Percentiles rank a stretch among this genome's conserved stretches.
phyloP scores from a whole-genome alignment of 2,888 invertebrate genomes.

The Polymixis flavicincta region DNA sequence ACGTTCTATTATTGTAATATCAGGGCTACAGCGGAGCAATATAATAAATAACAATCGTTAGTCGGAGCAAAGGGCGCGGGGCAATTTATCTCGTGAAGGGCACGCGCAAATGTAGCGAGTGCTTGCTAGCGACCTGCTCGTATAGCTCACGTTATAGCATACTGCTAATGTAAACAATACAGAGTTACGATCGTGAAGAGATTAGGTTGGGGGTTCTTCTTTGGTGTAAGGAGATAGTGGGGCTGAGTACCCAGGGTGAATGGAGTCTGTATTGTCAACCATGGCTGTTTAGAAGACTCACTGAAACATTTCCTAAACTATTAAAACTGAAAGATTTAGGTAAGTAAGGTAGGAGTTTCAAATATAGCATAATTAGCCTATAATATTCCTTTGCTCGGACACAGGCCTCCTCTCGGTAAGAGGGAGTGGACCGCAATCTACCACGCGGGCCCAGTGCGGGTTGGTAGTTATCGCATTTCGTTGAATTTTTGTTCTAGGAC shows the following conservation, averaged over 20 bases:
- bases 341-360: background rate
- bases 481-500: too few relatives aligned
- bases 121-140: conserved; percentile 20
- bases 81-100: conserved; percentile 59
- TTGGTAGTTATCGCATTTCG: too few relatives aligned
- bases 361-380: too few relatives aligned
- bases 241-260: too few relatives aligned
- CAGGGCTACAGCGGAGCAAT: conserved; percentile 27
- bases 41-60: conserved; percentile 62
- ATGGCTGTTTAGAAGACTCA: background rate
- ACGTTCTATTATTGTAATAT: conserved; percentile 58
- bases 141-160: background rate
- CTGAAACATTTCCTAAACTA: background rate
- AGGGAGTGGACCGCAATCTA: too few relatives aligned
- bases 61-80: conserved; percentile 56
- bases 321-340: too few relatives aligned
- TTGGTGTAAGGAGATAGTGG: background rate
- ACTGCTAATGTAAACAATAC: conserved; percentile 39
- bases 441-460: too few relatives aligned
- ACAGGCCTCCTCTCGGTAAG: too few relatives aligned
- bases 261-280: too few relatives aligned
- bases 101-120: conserved; percentile 27
- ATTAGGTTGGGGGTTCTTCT: background rate
- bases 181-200: background rate
- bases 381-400: too few relatives aligned